Conservation (phyloP, 2,113 vertebrate genomes). For the Steatornis caripensis region DNA sequence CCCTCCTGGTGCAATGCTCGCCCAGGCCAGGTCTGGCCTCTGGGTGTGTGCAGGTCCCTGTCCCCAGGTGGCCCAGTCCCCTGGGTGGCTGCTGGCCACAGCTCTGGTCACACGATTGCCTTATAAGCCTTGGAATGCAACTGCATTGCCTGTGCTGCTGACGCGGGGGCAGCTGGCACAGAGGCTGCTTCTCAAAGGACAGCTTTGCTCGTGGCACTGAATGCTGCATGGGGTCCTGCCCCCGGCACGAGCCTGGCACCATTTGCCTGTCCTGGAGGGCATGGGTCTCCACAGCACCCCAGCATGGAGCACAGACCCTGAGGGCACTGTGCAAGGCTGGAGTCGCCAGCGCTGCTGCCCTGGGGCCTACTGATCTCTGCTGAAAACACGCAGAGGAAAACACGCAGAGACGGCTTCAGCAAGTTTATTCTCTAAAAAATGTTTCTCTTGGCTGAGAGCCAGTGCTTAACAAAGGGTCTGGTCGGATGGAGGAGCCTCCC, state of each 20-base stretch:
- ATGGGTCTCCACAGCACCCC: not conserved
- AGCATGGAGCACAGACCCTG: fast-evolving
- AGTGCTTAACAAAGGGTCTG: constrained; percentile 62
- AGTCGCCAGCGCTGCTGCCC: not conserved
- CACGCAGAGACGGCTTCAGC: not conserved
- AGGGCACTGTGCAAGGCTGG: not conserved
- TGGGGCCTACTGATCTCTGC: not conserved
- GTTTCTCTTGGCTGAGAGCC: constrained; percentile 57
- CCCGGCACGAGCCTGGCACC: not conserved
- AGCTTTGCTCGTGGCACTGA: not conserved
- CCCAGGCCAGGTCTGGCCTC: not conserved
- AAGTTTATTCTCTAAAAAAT: constrained; percentile 50
- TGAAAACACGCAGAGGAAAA: no score
- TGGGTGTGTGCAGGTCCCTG: not conserved
- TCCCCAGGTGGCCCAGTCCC: not conserved
- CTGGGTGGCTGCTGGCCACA: not conserved
- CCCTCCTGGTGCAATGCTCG: fast-evolving
- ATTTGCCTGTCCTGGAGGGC: fast-evolving
- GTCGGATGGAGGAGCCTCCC: constrained; percentile 41
- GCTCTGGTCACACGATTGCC: constrained; percentile 60
- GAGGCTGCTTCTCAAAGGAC: not conserved
- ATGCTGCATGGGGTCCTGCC: not conserved
- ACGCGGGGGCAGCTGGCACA: not conserved
- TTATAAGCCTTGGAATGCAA: constrained; percentile 79
- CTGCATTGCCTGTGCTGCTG: not conserved